Base-by-base conservation (phyloP, 2,888 invertebrate genomes). In the Ormyrus labotus region DNA sequence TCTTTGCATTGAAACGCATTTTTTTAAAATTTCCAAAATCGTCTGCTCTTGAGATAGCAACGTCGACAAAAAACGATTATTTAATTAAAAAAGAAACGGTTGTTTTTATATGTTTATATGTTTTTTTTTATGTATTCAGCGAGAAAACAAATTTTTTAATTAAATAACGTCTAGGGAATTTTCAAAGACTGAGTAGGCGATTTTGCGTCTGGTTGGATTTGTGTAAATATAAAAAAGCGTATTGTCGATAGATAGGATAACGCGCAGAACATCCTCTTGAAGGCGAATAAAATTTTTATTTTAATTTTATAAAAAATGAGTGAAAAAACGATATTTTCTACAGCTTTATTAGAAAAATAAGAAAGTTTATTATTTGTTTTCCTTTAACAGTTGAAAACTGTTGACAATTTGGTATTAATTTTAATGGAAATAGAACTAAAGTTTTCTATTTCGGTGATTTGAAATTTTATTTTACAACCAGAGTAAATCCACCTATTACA, bases 91-190 rank as follows among this genome's bases (percentile, higher is more conserved):
- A 78, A 76, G 6, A 71, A 19, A 67, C 63, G 48, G 47, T 60
- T 60, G 61, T 72, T 81, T 76, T 81, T 81, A 72, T 72, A 72
- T 72, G 61, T 81, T 76, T 72, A 75, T 76, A 71, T 76, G 65
- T 81, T 75, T 75, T 71, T 71, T 81, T 81, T 72, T 76, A 81
- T 72, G 75, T 67, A 68, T 58, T 58, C 63, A 76, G 55, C 57
- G 76, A 60, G 60, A 68, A 63, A 65, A 69, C n/a, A 60, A 19
- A 63, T 63, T 72, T 76, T 76, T 77, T 57, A 70, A 76, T 80
- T 61, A 63, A 77, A 77, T 77, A 57, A 81, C 68, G 55, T 77
- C 64, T 13, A 7, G 50, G 13, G 53, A 57, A 34, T 10, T 51
- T 48, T 64, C 11, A 47, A 5, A 11, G 13, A 71, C 7, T 57